phyloP scores from a whole-genome alignment of 2,113 vertebrate genomes.

The Pimephales promelas region DNA sequence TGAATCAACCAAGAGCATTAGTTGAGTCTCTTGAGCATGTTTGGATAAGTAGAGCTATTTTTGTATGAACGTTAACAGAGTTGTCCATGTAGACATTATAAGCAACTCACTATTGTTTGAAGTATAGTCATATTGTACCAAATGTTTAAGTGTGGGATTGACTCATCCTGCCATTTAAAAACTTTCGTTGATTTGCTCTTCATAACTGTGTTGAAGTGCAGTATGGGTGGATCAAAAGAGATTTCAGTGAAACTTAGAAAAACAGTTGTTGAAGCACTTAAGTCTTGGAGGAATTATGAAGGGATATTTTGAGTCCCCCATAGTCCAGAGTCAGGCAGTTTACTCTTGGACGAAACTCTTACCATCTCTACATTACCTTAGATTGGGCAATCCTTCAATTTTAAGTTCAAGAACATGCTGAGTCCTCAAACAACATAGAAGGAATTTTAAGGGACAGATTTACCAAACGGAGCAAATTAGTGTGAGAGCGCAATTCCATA shows the following conservation, averaged over 20 bases:
- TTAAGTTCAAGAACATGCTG: neutral
- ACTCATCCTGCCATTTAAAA: neutral
- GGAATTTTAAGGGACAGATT: neutral
- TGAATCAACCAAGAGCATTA: neutral
- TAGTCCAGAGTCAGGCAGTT: constrained; percentile 3
- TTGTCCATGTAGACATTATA: neutral
- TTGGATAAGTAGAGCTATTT: neutral
- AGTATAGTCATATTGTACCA: neutral
- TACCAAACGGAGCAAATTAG: no score
- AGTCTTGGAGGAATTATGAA: neutral
- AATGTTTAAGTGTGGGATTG: neutral
- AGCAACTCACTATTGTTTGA: neutral
- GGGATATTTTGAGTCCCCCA: neutral
- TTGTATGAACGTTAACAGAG: neutral
- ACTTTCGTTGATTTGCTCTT: neutral
- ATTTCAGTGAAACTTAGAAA: constrained; percentile 1
- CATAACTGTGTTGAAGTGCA: neutral
- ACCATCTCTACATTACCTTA: neutral
- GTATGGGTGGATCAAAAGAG: neutral
- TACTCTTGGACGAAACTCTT: neutral
- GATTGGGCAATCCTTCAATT: neutral
- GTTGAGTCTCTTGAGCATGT: neutral
- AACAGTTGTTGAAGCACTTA: constrained; percentile 9
- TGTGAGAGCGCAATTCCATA: no score
- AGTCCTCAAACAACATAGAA: constrained; percentile 2